Percentiles rank a stretch among this genome's conserved stretches.
Evolutionary conservation across 2,797 vertebrate genomes (phyloP).

Genomic region (Ispidina lecontei): DNA sequence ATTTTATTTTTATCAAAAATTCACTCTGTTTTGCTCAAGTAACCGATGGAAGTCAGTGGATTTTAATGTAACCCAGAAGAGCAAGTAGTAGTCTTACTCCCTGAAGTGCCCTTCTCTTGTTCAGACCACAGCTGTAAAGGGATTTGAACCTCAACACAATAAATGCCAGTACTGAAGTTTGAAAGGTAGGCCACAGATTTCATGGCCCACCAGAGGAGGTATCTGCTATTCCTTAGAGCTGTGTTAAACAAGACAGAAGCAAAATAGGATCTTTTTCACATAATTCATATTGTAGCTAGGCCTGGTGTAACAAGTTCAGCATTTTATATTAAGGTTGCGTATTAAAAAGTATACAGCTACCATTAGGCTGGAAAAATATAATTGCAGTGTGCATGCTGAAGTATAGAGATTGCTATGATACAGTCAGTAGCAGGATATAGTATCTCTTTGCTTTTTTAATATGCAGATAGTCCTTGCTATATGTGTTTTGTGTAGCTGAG

Average conservation of each 20-base stretch:
- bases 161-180: conserved; percentile 10
- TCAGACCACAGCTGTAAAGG: conserved; percentile 61
- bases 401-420: not conserved
- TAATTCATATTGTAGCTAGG: not conserved
- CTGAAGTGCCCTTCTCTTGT: conserved; percentile 53
- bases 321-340: conserved; percentile 9
- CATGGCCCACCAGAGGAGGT: not conserved
- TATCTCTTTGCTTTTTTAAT: not conserved
- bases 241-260: conserved; percentile 3
- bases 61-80: conserved; percentile 61
- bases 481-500: not conserved
- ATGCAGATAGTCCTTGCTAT: not conserved
- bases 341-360: conserved; percentile 23
- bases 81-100: conserved; percentile 32
- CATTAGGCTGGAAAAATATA: not conserved
- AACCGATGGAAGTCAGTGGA: conserved; percentile 62
- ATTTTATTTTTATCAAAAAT: conserved; percentile 59
- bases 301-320: not conserved
- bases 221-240: not conserved
- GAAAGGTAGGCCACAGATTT: conserved; percentile 26
- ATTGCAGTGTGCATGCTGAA: not conserved
- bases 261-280: not conserved
- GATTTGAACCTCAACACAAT: conserved; percentile 35
- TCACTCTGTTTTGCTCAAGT: conserved; percentile 35
- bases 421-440: not conserved